Evolutionary conservation across 1,140 invertebrate species (phyloP).

Genomic region (Tetragonula clypearis): DNA sequence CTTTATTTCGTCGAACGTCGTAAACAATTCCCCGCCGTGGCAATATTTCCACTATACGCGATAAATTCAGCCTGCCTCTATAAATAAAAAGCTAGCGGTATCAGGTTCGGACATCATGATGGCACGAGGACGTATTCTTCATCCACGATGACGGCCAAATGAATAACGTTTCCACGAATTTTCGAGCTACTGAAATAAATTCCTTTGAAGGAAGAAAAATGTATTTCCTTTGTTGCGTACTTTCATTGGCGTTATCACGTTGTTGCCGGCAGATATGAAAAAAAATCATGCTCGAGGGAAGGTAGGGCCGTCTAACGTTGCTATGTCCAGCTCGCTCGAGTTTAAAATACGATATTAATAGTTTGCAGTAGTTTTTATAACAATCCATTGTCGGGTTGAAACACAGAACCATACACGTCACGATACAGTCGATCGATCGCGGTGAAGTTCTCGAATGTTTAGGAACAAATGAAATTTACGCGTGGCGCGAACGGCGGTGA

Average conservation of each 20-base stretch:
- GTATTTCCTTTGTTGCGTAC: neutral
- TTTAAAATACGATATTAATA: neutral
- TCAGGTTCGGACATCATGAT: neutral
- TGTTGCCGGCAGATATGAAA: neutral
- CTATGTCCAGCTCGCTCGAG: neutral
- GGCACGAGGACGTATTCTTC: conserved; percentile 6
- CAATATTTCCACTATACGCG: neutral
- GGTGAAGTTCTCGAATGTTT: neutral
- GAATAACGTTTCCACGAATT: neutral
- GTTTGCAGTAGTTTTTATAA: neutral
- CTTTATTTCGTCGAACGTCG: neutral
- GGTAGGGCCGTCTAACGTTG: neutral
- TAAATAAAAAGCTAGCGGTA: neutral
- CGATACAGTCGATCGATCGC: neutral
- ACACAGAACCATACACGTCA: too few relatives aligned
- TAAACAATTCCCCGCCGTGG: neutral
- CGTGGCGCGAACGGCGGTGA: neutral
- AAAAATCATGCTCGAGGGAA: neutral
- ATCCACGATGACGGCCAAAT: neutral
- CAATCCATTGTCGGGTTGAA: neutral
- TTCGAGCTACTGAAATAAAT: neutral
- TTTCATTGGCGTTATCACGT: neutral
- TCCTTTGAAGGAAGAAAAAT: neutral
- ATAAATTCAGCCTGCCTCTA: neutral
- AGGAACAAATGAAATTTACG: neutral